These are phyloP conservation scores for Cryptops parisi DNA, from an alignment of 2,888 invertebrate genomes.

Conservation along the genomic window DNA sequence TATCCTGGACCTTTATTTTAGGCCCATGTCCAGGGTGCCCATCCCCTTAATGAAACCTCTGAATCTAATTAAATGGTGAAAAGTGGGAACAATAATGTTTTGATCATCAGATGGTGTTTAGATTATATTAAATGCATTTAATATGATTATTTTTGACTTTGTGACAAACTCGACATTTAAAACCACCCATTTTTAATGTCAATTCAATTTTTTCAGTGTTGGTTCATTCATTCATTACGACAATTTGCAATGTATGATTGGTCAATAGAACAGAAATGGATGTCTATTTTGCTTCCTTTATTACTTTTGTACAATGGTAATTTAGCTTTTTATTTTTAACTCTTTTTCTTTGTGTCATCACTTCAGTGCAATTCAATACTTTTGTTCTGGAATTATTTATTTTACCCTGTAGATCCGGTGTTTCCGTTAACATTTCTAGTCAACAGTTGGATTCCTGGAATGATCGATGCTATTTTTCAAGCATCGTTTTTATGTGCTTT, in stretches of 20 bases:
- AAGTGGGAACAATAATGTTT: too few relatives aligned
- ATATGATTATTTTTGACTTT: too few relatives aligned
- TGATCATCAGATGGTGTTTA: too few relatives aligned
- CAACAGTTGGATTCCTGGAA: constrained; percentile 79
- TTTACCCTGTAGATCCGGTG: constrained; percentile 59
- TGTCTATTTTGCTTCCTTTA: constrained; percentile 70
- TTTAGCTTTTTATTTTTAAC: constrained; percentile 27
- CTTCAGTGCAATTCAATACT: neutral
- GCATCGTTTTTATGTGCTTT: constrained; percentile 75
- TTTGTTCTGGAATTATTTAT: neutral
- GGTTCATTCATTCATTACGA: constrained; percentile 77
- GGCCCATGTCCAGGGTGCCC: too few relatives aligned
- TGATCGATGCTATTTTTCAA: constrained; percentile 79
- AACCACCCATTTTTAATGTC: too few relatives aligned
- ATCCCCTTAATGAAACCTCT: too few relatives aligned
- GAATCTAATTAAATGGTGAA: too few relatives aligned
- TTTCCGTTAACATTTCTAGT: constrained; percentile 81
- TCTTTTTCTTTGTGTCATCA: neutral
- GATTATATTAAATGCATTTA: too few relatives aligned
- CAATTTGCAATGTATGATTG: constrained; percentile 80
- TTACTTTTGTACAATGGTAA: constrained; percentile 83
- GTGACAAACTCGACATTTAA: too few relatives aligned
- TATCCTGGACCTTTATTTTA: too few relatives aligned
- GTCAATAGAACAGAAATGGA: constrained; percentile 97
- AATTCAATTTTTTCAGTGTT: constrained; percentile 58